Evolutionary conservation across 2,797 vertebrate genomes (phyloP).

Genomic region (Salmo trutta): DNA sequence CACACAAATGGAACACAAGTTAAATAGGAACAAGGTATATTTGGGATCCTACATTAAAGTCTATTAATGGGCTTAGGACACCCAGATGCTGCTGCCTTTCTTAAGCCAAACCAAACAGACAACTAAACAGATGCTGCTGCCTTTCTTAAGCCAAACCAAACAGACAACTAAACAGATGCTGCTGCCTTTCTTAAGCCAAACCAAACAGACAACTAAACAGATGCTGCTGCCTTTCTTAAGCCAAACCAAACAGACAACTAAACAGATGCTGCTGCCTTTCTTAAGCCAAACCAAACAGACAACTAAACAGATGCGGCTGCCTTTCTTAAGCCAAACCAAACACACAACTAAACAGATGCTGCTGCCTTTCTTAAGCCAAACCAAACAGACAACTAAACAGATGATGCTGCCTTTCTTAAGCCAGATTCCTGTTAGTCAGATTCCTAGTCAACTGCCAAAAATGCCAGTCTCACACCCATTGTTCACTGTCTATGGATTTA

Average conservation of each 20-base stretch:
- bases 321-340: constrained; percentile 72
- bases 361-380: constrained; percentile 49
- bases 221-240: constrained; percentile 45
- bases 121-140: constrained; percentile 79
- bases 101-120: constrained; percentile 80
- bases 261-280: constrained; percentile 68
- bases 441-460: constrained; percentile 53
- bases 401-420: constrained; percentile 45
- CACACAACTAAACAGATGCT: constrained; percentile 85
- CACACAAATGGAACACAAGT: constrained; percentile 76
- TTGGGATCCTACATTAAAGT: constrained; percentile 81
- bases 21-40: constrained; percentile 83
- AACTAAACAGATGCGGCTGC: constrained; percentile 79
- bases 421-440: constrained; percentile 25
- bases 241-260: constrained; percentile 86
- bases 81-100: constrained; percentile 68
- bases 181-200: constrained; percentile 49
- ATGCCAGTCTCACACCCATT: constrained; percentile 29
- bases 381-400: constrained; percentile 88
- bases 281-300: constrained; percentile 80
- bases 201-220: constrained; percentile 88
- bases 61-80: constrained; percentile 81
- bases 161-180: constrained; percentile 85
- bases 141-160: constrained; percentile 72
- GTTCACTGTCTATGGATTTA: constrained; percentile 35